Evolutionary conservation across 2,113 vertebrate genomes (phyloP).

Genomic region (Poicephalus gulielmi): DNA sequence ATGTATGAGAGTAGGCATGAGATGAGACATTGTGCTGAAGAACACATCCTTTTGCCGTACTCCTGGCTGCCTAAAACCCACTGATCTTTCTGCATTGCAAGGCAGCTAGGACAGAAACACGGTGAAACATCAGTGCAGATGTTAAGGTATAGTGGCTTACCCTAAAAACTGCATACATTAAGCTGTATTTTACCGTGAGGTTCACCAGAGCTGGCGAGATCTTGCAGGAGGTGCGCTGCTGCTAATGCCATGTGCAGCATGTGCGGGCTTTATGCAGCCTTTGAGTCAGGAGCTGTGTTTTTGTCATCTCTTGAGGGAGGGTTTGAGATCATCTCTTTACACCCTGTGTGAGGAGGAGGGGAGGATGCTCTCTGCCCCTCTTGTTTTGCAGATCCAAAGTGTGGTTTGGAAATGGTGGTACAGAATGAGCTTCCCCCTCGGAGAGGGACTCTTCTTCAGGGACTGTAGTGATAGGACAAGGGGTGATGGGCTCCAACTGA

Average conservation of each 20-base stretch:
- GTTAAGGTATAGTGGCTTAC: fast-evolving
- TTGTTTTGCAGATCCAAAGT: not conserved
- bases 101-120: not conserved
- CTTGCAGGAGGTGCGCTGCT: not conserved
- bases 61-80: not conserved
- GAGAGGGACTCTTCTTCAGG: not conserved
- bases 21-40: not conserved
- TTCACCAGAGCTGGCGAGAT: not conserved
- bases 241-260: not conserved
- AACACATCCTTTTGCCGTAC: not conserved
- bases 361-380: not conserved
- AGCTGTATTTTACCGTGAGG: fast-evolving
- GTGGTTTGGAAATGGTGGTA: not conserved
- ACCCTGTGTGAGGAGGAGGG: not conserved
- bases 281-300: not conserved
- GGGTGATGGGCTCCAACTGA: not conserved
- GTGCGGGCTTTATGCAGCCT: not conserved
- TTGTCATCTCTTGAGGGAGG: not conserved
- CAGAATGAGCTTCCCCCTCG: not conserved
- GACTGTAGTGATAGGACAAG: not conserved
- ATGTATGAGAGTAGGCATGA: too few relatives aligned
- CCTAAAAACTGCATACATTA: fast-evolving
- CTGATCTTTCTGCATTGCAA: not conserved
- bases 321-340: not conserved
- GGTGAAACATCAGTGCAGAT: not conserved